Evolutionary conservation across 1,140 invertebrate genomes (phyloP), one percentile per base, ranked within the genome.

Genomic region (Campodea augens): DNA sequence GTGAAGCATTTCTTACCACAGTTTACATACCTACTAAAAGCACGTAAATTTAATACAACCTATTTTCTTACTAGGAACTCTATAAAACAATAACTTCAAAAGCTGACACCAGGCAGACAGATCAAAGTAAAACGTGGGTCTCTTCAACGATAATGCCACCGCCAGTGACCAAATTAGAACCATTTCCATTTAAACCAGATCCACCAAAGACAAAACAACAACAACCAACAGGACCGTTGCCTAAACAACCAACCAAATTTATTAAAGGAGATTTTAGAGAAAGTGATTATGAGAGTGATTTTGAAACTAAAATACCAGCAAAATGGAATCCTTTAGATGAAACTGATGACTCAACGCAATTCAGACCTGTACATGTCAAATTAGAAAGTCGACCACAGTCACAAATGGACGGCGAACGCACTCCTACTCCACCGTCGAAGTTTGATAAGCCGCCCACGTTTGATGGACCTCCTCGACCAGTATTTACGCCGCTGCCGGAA

Each of bases 241-340:
- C 69, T 44, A 68, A 65, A 47, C 69, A 70, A 60, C 68, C 76
- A 49, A 70, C 69, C 27, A 73, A 73, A 68, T 77, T 82, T 62
- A 55, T 76, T 39, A 71, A 75, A 52, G 69, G 75, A 38, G 75
- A 81, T 60, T 78, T 77, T 54, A 63, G 67, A 25, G 75, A 63
- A 64, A 75, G 75, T 54, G 78, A 82, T 53, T 79, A 79, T 51
- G 76, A 79, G 58, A 81, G 76, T 54, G 77, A 83, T 54, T 76
- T 74, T 47, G 78, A 81, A 41, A 65, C 66, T 25, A 65, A 68
- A 47, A 74, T 78, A 53, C 65, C 69, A 41, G 66, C 74, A 0
- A 60, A 72, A 21, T 79, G 77, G 69, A 62, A 65, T 2, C 67
- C 71, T 10, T 59, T 58, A 25, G 66, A 68, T 47, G 65, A 68